phyloP scores from a whole-genome alignment of 2,113 vertebrate species.

The Proterorhinus semilunaris region DNA sequence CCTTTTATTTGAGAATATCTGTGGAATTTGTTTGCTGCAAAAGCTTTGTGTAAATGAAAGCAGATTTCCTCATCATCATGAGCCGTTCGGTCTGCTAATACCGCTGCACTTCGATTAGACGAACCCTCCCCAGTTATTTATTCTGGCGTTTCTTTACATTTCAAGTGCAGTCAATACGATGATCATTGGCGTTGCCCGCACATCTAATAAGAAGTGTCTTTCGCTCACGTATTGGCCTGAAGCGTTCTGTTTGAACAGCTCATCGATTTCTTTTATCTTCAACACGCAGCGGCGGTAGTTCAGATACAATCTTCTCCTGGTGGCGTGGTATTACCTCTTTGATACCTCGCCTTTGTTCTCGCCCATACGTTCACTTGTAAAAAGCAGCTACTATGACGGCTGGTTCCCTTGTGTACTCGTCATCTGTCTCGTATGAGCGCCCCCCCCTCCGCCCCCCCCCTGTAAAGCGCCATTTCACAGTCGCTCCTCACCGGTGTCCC shows the following conservation, averaged over 20 bases:
- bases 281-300: background rate
- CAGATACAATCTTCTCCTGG: background rate
- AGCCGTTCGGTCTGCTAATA: too few species aligned
- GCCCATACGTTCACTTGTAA: background rate
- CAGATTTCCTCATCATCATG: too few species aligned
- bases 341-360: slow-evolving; percentile 1
- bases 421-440: background rate
- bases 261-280: slow-evolving; percentile 4
- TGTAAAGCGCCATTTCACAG: slow-evolving; percentile 63
- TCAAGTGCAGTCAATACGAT: background rate
- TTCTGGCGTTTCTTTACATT: too few species aligned
- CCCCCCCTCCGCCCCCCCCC: slow-evolving; percentile 34
- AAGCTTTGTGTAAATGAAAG: too few species aligned
- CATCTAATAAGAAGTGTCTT: background rate
- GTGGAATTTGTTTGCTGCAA: too few species aligned
- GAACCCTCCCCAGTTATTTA: too few species aligned
- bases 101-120: too few species aligned
- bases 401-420: background rate
- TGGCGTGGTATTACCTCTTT: background rate
- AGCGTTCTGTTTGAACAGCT: slow-evolving; percentile 5
- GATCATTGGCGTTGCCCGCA: background rate
- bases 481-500: slow-evolving; percentile 51
- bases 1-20: too few species aligned
- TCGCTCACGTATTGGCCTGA: background rate
- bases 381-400: background rate